A percentile compares a stretch with the other conserved stretches of the same genome.
Conservation (phyloP, 2,797 vertebrate species). For the Chaenodraco wilsoni region DNA sequence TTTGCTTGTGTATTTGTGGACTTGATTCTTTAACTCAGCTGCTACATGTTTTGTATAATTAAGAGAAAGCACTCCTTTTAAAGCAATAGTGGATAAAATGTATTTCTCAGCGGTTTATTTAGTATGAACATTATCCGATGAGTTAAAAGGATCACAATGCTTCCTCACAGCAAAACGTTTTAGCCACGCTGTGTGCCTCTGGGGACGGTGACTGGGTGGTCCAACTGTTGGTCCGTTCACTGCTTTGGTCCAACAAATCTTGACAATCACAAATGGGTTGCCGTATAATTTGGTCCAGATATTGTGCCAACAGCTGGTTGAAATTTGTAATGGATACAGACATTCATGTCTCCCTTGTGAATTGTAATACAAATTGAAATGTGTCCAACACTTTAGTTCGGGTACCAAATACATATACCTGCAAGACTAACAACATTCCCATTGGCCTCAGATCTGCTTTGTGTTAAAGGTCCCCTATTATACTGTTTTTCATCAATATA, state of each 20-base stretch:
- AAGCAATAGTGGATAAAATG: not conserved
- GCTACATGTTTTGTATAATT: conserved; percentile 2
- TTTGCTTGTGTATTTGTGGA: not conserved
- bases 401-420: not conserved
- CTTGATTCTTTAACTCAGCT: conserved; percentile 20
- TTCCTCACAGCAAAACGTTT: not conserved
- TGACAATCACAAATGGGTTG: not conserved
- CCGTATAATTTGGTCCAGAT: not conserved
- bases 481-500: no score
- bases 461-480: no score
- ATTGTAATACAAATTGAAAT: not conserved
- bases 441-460: not conserved
- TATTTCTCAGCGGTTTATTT: conserved; percentile 1
- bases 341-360: no score
- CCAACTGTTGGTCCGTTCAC: not conserved
- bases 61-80: not conserved
- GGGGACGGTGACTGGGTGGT: not conserved
- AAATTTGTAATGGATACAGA: not conserved
- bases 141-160: not conserved
- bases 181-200: not conserved
- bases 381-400: not conserved
- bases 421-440: not conserved
- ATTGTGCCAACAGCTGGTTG: not conserved
- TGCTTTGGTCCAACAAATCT: not conserved
- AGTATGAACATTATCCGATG: not conserved